These are phyloP conservation scores for Drosophila tani DNA, from an alignment of 1,140 invertebrate species.

Conservation along the genomic window DNA sequence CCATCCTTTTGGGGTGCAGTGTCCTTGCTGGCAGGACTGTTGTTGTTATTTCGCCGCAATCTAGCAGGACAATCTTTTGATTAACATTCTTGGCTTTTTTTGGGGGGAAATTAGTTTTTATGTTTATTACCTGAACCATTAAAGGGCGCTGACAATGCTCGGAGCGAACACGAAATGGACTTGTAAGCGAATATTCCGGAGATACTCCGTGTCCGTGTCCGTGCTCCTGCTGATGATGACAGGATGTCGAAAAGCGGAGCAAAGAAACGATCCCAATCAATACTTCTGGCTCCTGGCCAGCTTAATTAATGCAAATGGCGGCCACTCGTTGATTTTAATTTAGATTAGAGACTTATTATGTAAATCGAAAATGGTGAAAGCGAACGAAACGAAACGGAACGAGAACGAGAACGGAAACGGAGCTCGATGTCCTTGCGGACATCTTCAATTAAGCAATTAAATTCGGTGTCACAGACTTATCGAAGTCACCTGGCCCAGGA, in stretches of 20 bases:
- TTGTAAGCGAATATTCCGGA: conserved; percentile 58
- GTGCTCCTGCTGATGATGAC: conserved; percentile 26
- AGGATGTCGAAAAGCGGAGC: conserved; percentile 18
- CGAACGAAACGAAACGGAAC: conserved; percentile 16
- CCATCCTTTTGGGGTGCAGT: conserved; percentile 29
- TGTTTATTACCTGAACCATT: conserved; percentile 82
- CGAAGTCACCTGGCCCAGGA: conserved; percentile 10
- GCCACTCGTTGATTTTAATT: conserved; percentile 77
- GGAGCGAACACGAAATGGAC: conserved; percentile 56
- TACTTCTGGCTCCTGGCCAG: conserved; percentile 52
- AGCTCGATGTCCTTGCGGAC: conserved; percentile 7
- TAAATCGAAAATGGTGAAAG: conserved; percentile 60
- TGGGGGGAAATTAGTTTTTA: conserved; percentile 82
- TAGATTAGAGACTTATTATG: conserved; percentile 77
- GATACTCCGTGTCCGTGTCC: too few species aligned
- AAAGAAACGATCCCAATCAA: conserved; percentile 75
- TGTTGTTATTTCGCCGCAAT: conserved; percentile 68
- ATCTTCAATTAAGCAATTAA: conserved; percentile 75
- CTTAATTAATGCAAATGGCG: conserved; percentile 79
- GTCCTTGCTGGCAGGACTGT: conserved; percentile 10
- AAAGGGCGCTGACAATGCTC: conserved; percentile 64
- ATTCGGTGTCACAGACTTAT: conserved; percentile 54
- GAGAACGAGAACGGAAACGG: background rate
- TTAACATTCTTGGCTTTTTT: conserved; percentile 81
- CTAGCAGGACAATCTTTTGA: conserved; percentile 82